Evolutionary conservation across 2,797 vertebrate genomes (phyloP).

Genomic region (Bradypodion pumilum): DNA sequence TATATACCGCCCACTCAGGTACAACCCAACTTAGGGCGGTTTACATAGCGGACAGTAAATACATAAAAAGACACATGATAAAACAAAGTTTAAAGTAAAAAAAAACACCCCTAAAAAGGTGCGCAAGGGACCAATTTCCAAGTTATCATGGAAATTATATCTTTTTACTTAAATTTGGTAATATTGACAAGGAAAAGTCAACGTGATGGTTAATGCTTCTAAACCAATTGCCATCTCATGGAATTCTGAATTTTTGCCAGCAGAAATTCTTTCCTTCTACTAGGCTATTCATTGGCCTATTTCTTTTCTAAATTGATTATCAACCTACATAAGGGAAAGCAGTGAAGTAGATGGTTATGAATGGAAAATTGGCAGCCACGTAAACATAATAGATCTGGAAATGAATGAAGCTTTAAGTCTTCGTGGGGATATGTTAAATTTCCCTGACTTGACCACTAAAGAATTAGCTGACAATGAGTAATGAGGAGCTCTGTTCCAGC

Average conservation of each 20-base stretch:
- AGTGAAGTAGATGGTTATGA: neutral
- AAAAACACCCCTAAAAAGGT: no score
- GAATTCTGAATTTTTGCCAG: neutral
- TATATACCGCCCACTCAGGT: no score
- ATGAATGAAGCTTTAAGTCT: neutral
- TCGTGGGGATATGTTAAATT: neutral
- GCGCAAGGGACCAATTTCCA: no score
- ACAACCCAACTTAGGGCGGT: no score
- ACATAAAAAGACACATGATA: no score
- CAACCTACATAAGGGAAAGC: neutral
- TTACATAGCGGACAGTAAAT: no score
- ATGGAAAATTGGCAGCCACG: neutral
- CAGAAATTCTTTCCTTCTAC: neutral
- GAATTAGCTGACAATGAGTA: neutral
- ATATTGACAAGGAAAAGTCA: neutral
- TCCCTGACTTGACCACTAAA: neutral
- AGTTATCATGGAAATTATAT: neutral
- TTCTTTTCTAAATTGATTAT: neutral
- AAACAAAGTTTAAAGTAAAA: no score
- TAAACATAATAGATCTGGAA: neutral
- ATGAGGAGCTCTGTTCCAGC: neutral
- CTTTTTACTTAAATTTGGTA: neutral
- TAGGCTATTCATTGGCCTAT: neutral
- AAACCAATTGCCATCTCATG: neutral
- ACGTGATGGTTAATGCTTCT: neutral